These are phyloP conservation scores for Acleris holmiana DNA, from an alignment of 2,888 invertebrate genomes.

Conservation along the genomic window DNA sequence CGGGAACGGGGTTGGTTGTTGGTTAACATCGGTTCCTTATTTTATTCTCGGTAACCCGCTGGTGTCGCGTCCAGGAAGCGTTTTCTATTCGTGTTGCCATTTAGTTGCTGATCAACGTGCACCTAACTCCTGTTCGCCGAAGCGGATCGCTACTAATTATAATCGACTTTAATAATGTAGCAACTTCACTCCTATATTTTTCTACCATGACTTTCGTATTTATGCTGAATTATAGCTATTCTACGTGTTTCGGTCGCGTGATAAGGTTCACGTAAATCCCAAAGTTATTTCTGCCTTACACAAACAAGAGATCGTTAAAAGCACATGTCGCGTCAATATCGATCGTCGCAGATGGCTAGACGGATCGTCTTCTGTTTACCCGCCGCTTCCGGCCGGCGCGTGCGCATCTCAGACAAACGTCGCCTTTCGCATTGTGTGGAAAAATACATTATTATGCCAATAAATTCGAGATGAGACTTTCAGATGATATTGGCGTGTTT, in stretches of 20 bases:
- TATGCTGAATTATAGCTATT: background rate
- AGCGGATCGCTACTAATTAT: constrained; percentile 9
- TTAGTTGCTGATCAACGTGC: constrained; percentile 29
- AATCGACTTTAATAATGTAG: background rate
- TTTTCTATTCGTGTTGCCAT: constrained; percentile 22
- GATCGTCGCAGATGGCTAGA: constrained; percentile 62
- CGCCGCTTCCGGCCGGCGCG: constrained; percentile 55
- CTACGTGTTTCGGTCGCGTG: background rate
- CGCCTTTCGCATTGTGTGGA: constrained; percentile 41
- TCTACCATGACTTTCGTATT: too few species aligned
- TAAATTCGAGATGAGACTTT: background rate
- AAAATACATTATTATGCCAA: constrained; percentile 35
- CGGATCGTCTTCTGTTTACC: constrained; percentile 65
- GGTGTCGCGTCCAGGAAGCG: constrained; percentile 56
- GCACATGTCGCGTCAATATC: constrained; percentile 46
- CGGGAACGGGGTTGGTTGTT: constrained; percentile 69
- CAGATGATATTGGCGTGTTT: too few species aligned
- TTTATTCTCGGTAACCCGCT: constrained; percentile 63
- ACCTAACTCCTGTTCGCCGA: constrained; percentile 1
- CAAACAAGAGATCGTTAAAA: constrained; percentile 30
- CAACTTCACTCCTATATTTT: background rate
- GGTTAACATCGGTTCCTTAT: constrained; percentile 62
- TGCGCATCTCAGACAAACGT: constrained; percentile 22
- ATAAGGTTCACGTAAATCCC: background rate
- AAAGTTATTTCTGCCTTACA: constrained; percentile 32